Evolutionary conservation across 1,140 invertebrate genomes (phyloP).

Genomic region (Meteorus sp.): DNA sequence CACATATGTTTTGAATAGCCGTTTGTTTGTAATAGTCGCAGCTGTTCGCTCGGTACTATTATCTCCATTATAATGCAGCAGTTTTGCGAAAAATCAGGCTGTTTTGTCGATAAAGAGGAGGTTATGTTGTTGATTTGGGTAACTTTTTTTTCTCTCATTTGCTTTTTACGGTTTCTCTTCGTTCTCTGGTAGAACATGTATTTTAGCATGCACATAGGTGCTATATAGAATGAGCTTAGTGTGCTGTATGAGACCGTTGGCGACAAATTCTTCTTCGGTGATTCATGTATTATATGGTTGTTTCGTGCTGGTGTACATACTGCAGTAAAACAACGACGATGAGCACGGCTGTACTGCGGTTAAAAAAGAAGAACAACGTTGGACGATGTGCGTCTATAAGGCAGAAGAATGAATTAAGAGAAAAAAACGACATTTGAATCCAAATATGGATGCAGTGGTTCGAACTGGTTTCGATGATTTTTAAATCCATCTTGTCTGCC

Average conservation of each 20-base stretch:
- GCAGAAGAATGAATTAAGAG: slow-evolving; percentile 13
- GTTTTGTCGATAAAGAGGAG: neutral
- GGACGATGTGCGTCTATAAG: slow-evolving; percentile 32
- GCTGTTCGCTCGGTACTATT: no score
- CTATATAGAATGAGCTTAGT: neutral
- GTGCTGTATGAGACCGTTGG: slow-evolving; percentile 8
- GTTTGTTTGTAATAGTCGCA: no score
- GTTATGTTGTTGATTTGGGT: no score
- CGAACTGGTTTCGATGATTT: slow-evolving; percentile 34
- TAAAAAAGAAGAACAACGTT: slow-evolving; percentile 29
- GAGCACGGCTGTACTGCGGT: neutral
- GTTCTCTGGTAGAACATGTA: neutral
- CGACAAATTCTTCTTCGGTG: slow-evolving; percentile 34
- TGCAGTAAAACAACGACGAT: slow-evolving; percentile 20
- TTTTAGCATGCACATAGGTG: neutral
- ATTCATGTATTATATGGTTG: slow-evolving; percentile 34
- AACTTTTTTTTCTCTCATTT: no score
- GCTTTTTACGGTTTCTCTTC: no score
- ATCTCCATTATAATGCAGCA: no score
- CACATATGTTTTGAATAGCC: no score
- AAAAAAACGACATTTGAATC: slow-evolving; percentile 30
- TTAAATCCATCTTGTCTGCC: neutral
- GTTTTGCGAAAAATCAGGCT: no score
- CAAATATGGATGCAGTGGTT: slow-evolving; percentile 38
- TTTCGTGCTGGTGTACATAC: slow-evolving; percentile 4